Base-by-base conservation (phyloP, 2,888 invertebrate species). In the Spisula subtruncata region DNA sequence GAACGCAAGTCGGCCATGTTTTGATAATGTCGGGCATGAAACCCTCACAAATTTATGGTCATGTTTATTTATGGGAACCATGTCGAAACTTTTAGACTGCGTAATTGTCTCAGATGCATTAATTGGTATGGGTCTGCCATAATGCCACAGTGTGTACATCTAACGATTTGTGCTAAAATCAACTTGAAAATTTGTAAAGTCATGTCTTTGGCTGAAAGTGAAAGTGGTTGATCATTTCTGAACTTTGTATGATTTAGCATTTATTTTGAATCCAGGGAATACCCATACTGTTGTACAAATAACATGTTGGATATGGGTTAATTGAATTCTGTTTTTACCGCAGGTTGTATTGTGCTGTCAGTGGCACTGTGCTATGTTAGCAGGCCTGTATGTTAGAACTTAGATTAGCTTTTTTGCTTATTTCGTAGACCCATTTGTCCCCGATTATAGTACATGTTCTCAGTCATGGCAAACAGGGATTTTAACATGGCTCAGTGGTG, bases 1-100 rank as follows among this genome's bases (percentile, higher is more conserved):
- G 85, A 89, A 90, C 90, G 90, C 82, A 83, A 75, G 90, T 88
- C 90, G 90, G 90, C 90, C 90, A 90, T 90, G 83, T 90, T 90
- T 79, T 75, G 84, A 84, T 84, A n/a, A 51, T 71, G 81, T 60
- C 51, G 81, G 86, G 60, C 86, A 81, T 86, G 86, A 71, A 84
- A 51, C 75, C 29, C 48, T 84, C 32, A 32, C 41, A 51, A 48
- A 48, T 71, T 29, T 18, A 75, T 46, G 46, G 81, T 81, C 81
- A 25, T 81, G 25, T n/a, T 16, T 32, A 75, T 81, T 51, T 46
- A 18, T 46, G 51, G 41, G 81, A 46, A 48, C 25, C 1, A 10
- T 14, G 46, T n/a, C 25, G 60, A 66, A 66, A 66, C 2, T n/a
- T 4, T 8, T 25, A 10, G n/a, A 25, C 12, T 8, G n/a, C 6